These are phyloP conservation scores for Metaphire vulgaris DNA, from an alignment of 1,140 invertebrate genomes.

Conservation along the genomic window DNA sequence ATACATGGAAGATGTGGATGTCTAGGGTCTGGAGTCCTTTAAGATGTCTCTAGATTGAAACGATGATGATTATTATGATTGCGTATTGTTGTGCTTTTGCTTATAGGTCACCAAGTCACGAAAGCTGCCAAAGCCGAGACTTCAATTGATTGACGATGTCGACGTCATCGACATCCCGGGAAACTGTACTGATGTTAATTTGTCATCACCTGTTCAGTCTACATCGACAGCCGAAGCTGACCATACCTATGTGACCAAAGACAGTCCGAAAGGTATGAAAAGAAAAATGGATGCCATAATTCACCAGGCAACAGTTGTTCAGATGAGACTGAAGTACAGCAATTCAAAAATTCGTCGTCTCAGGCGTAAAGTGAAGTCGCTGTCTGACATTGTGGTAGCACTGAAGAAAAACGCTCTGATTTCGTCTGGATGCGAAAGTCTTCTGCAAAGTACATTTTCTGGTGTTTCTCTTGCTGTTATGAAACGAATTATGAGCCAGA, in stretches of 20 bases:
- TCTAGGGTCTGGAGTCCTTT: no score
- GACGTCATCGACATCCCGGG: no score
- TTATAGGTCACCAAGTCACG: no score
- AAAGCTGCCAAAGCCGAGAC: no score
- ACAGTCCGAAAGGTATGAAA: not conserved
- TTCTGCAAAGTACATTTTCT: not conserved
- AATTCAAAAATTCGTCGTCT: not conserved
- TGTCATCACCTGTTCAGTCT: no score
- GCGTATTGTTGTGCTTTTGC: no score
- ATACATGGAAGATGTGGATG: no score
- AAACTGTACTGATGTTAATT: no score
- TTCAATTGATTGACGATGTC: no score
- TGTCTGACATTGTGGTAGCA: not conserved
- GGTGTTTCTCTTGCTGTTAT: not conserved
- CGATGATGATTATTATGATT: no score
- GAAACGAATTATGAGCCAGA: not conserved
- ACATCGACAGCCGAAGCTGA: no score
- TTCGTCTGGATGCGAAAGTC: not conserved
- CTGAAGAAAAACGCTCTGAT: not conserved
- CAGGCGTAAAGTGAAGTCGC: not conserved
- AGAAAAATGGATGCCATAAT: not conserved
- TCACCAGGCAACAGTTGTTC: not conserved
- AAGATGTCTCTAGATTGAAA: no score
- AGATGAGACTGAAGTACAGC: not conserved
- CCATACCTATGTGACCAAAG: not conserved